phyloP scores from a whole-genome alignment of 2,797 vertebrate species.

The Rhinella marina region DNA sequence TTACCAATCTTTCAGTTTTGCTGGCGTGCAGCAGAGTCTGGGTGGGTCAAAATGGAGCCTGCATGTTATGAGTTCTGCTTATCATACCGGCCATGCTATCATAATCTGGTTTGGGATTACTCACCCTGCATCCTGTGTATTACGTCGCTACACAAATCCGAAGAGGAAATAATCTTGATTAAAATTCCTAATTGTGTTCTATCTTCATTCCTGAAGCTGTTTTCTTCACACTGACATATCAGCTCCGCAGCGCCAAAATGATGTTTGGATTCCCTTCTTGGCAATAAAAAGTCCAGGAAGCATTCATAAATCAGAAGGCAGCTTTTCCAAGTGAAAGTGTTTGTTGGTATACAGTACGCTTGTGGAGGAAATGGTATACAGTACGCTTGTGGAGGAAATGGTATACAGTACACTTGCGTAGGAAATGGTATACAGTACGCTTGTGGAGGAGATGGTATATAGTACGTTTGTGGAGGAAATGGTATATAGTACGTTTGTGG shows the following conservation, averaged over 20 bases:
- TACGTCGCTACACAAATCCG: constrained; percentile 22
- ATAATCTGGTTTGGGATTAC: constrained; percentile 34
- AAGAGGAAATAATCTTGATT: constrained; percentile 51
- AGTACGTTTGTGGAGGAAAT: too few relatives aligned
- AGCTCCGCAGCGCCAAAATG: constrained; percentile 19
- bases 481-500: too few relatives aligned
- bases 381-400: too few relatives aligned
- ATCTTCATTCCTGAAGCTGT: constrained; percentile 1
- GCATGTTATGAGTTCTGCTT: constrained; percentile 49
- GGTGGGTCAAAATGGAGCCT: constrained; percentile 53
- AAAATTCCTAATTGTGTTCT: constrained; percentile 41
- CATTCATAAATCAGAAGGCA: constrained; percentile 23
- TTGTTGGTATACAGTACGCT: constrained; percentile 26
- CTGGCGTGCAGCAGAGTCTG: constrained; percentile 41
- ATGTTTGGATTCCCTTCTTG: constrained; percentile 45
- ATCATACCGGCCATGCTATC: constrained; percentile 51
- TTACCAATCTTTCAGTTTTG: constrained; percentile 45
- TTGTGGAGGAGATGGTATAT: too few relatives aligned
- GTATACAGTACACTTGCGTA: too few relatives aligned
- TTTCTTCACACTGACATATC: constrained; percentile 47
- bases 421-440: too few relatives aligned
- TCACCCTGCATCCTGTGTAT: constrained; percentile 32
- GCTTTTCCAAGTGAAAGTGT: constrained; percentile 31
- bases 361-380: neutral
- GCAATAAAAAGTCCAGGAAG: constrained; percentile 39